Evolutionary conservation across 2,888 invertebrate genomes (phyloP), one percentile per base, ranked within the genome.

Genomic region (Sipha maydis): DNA sequence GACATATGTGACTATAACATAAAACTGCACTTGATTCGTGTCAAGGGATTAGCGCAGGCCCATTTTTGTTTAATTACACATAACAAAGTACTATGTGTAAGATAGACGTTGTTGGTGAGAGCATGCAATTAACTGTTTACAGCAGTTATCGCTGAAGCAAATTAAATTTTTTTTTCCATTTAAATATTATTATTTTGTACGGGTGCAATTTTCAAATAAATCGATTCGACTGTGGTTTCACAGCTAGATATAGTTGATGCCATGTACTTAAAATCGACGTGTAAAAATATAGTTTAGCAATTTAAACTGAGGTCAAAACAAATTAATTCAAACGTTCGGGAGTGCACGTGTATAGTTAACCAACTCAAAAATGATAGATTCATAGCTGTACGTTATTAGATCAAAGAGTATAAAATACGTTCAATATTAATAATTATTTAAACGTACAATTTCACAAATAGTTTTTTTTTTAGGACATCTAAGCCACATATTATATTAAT

Each of bases 161-260:
- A 28, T 8, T n/a, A 69, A 69, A 69, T 25, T 8, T 69, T 9
- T n/a, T 67, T 69, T 9, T 9, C 25, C 14, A 61, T 19, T 61
- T 61, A 1, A 19, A 9, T 9, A 3, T 28, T 3, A 69, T 61
- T 9, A 61, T 25, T 25, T 25, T 61, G 4, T 61, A 61, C 61
- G 25, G 61, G 48, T 25, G 61, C 69, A n/a, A 56, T 75, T 56
- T 56, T 83, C 7, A 61, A 83, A 31, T n/a, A 56, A 25, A 48
- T 83, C 5, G 54, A 54, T 83, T 73, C n/a, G 34, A 38, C 56
- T 75, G 73, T 25, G 83, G 75, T 83, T 83, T 83, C 83, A 56
- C 83, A 75, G 38, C 83, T 8, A 56, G 56, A 83, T 21, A 75
- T 83, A 25, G 61, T n/a, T 56, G n/a, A 75, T 56, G 8, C 54